phyloP scores from a whole-genome alignment of 1,140 invertebrate species.

The Brachionus plicatilis region DNA sequence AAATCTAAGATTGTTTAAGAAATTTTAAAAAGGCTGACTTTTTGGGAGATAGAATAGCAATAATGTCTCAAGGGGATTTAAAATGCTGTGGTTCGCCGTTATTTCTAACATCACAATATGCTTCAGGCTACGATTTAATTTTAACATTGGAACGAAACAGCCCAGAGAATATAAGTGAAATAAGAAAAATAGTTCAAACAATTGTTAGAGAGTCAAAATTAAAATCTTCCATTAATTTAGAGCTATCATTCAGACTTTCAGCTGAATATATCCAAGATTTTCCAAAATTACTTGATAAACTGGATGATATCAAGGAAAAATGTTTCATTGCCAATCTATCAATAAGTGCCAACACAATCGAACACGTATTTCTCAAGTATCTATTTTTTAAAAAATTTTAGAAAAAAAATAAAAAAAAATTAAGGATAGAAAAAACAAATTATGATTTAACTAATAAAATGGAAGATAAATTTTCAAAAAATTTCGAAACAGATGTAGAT shows the following conservation, averaged over 20 bases:
- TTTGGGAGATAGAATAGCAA: conserved; percentile 58
- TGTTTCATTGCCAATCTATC: conserved; percentile 25
- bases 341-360: conserved; percentile 31
- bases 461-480: neutral
- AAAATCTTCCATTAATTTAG: neutral
- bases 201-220: neutral
- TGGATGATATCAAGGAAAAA: conserved; percentile 47
- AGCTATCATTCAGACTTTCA: conserved; percentile 47
- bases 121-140: neutral
- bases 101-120: conserved; percentile 55
- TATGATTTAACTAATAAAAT: neutral
- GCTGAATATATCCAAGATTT: conserved; percentile 52
- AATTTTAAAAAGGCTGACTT: conserved; percentile 42
- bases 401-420: neutral
- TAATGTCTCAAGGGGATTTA: conserved; percentile 63
- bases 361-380: conserved; percentile 43
- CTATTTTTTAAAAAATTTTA: neutral
- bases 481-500: neutral
- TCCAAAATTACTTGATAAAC: conserved; percentile 45
- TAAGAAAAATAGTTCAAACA: neutral
- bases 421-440: neutral
- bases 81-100: conserved; percentile 64
- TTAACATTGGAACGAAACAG: neutral
- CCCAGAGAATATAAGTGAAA: neutral
- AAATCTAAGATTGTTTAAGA: neutral